Evolutionary conservation across 2,888 invertebrate genomes (phyloP), one percentile per base, ranked within the genome.

Genomic region (Kryphioiulus occultus): DNA sequence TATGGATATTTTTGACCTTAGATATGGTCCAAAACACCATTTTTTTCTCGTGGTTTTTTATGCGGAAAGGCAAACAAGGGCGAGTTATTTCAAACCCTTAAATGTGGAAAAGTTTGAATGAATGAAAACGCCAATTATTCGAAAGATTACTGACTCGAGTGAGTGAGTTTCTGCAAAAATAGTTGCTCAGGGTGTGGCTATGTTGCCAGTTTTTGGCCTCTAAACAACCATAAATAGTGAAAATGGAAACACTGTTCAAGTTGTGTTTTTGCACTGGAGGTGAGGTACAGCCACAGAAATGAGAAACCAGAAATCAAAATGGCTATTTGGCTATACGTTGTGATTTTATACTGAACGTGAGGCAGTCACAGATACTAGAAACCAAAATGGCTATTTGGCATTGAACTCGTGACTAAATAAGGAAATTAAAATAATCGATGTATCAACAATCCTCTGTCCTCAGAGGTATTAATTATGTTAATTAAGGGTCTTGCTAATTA

Each of bases 91-190:
- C 68, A 26, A 68, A 22, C 68, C 68, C 68, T n/a, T 68, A 68
- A 26, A 68, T 68, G 26, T 68, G 7, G 17, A 68, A 68, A 68
- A 68, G 26, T 68, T 68, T 68, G 68, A 68, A 68, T 68, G 68
- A 68, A 68, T 68, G 68, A 59, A 68, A 68, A 26, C 68, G 26
- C 26, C 68, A 68, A 68, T 68, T 68, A 68, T 68, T 68, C n/a
- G 68, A 68, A 68, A 68, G 68, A 26, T 68, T 26, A 68, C 68
- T 26, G 68, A 26, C 68, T n/a, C 53, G 53, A 53, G 53, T 53
- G 17, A n/a, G 19, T 53, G 53, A 26, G 68, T 26, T 68, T 68
- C 26, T 3, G 9, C 9, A 68, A 68, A 68, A 68, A 68, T 68
- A 68, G 10, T 26, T 68, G 68, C 9, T 26, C 26, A 68, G 68